Conservation (phyloP, 2,797 vertebrate species). For the Graptemys geographica region DNA sequence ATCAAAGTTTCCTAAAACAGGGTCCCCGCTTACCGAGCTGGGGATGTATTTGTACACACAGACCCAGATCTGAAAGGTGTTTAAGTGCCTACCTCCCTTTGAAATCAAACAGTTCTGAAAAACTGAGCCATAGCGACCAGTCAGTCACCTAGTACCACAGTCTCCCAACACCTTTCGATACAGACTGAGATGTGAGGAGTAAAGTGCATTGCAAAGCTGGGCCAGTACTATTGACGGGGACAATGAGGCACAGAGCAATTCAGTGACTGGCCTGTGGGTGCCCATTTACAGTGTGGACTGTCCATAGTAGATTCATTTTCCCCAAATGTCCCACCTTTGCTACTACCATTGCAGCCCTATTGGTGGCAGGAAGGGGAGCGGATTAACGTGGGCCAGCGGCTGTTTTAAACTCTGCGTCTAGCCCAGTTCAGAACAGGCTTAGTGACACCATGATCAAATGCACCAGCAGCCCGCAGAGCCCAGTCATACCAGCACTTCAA, state of each 20-base stretch:
- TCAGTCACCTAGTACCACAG: background rate
- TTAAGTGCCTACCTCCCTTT: no score
- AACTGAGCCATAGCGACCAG: background rate
- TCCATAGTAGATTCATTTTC: background rate
- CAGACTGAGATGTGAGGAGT: background rate
- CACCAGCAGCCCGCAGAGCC: background rate
- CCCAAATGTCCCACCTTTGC: background rate
- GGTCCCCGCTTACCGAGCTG: background rate
- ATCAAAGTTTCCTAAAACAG: background rate
- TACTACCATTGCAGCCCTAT: background rate
- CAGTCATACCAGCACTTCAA: background rate
- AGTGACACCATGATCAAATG: background rate
- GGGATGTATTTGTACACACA: background rate
- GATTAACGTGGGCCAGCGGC: background rate
- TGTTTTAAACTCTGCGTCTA: background rate
- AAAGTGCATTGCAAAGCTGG: background rate
- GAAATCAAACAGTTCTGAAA: background rate
- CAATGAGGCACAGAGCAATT: background rate
- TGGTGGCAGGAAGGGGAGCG: background rate
- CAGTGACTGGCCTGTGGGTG: accelerated
- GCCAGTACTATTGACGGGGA: background rate
- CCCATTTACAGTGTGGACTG: background rate
- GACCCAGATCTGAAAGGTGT: background rate
- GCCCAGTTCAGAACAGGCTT: background rate
- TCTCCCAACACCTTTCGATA: background rate